Base-by-base conservation (phyloP, 2,888 invertebrate genomes). In the Aethes cnicana region DNA sequence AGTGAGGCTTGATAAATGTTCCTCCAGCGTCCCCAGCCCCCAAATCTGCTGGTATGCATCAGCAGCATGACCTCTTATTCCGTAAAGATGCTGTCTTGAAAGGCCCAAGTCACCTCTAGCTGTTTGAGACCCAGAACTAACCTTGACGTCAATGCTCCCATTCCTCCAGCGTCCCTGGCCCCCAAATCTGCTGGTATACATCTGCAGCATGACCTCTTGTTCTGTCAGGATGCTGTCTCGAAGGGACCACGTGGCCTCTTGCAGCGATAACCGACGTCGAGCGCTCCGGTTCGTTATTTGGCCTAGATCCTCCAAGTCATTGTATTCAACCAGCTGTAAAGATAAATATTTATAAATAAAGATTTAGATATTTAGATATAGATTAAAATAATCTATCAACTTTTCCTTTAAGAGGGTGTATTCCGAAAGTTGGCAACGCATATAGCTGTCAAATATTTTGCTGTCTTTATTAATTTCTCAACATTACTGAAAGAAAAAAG, bases 301-400 rank as follows among this genome's bases (percentile, higher is more conserved):
- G 0, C 86, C 92, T 0, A 77, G 81, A 67, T 93, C 91, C 16
- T 88, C 76, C 1, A 85, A 47, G 64, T 93, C 93, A 48, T 93
- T 82, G 68, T 91, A 93, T 63, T 93, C 92, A 63, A 88, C 86
- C 25, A 93, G 63, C 93, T 93, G 70, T 2, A 74, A 76, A 25
- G n/a, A n/a, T n/a, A n/a, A n/a, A n/a, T n/a, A n/a, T n/a, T n/a
- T n/a, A n/a, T n/a, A n/a, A n/a, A n/a, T n/a, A n/a, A n/a, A n/a
- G n/a, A n/a, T n/a, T n/a, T n/a, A n/a, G n/a, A n/a, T n/a, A n/a
- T n/a, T n/a, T n/a, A n/a, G n/a, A n/a, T n/a, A n/a, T n/a, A n/a
- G n/a, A n/a, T n/a, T n/a, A n/a, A n/a, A n/a, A n/a, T n/a, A n/a
- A n/a, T n/a, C n/a, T n/a, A n/a, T n/a, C n/a, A n/a, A n/a, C n/a